Base-by-base conservation (phyloP, 92 coral and sea anemone species). In the Palythoa caribaeorum region DNA sequence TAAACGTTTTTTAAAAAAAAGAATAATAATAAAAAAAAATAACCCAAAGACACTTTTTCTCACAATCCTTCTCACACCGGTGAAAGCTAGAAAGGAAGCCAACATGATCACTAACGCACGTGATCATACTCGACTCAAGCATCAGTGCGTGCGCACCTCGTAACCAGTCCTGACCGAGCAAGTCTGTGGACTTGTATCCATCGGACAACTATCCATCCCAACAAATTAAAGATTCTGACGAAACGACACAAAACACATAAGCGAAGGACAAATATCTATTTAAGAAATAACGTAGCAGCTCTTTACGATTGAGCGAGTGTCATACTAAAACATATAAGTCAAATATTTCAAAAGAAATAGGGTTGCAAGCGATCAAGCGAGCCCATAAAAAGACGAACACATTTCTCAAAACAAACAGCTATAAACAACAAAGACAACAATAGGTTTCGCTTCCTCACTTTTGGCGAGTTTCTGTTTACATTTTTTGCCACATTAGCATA, bases 111-210 rank as follows among this genome's bases (percentile, higher is more conserved):
- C 9, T 8, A 1, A 54, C 60, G 60, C 60, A 54, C 60, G 12
- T 54, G 60, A 54, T 54, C 12, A 19, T 63, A 63, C 71, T 63
- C 71, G 71, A 63, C 21, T 28, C 71, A 63, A 28, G 16, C 0
- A 11, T 63, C 28, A 5, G 71, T 63, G 71, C 71, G 35, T 63
- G 71, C 35, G 71, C 71, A 63, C 15, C 71, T 63, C 71, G 3
- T 63, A 63, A 63, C 28, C 71, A 63, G 71, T 63, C 37, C 71
- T 63, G 71, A 63, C 71, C 71, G 71, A 63, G 36, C 71, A 20
- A 63, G 36, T 63, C 28, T 15, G 14, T 15, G 14, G 71, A 63
- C 71, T 0, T 11, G 0, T 16, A 63, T 63, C 71, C 35, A 16
- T 16, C 71, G 7, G 71, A 20, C 21, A 16, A 63, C 28, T 28